Base-by-base conservation (phyloP, 2,113 vertebrate genomes). In the Odocoileus virginianus region DNA sequence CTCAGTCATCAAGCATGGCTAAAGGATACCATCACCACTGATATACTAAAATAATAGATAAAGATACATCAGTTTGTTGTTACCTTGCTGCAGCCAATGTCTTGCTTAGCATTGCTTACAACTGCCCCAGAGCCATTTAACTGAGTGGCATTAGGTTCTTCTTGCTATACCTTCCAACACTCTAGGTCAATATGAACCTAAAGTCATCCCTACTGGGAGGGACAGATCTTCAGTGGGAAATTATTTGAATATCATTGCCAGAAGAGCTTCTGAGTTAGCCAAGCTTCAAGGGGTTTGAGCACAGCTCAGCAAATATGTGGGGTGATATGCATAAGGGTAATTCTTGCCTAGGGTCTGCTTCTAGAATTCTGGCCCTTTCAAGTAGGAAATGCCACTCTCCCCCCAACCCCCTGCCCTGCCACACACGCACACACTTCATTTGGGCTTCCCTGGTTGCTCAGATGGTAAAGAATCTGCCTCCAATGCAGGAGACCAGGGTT, bases 31-130 rank as follows among this genome's bases (percentile, higher is more conserved):
- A 78, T 79, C 3, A 60, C 15, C 25, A 17, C 2, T 90, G 30
- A 93, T 96, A 93, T 47, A 93, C 33, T 84, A 61, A 93, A 74
- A 79, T 83, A 89, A 87, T 16, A 16, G 30, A 36, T 55, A 93
- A 92, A 50, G 30, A 43, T 71, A 67, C 27, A 95, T 79, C 16
- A 55, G 19, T 84, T 78, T 90, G 19, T 71, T 93, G 43, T 91
- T 84, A 87, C 25, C 52, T 92, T 19, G 33, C 87, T 64, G 60
- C 55, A 91, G 43, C 43, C 14, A 60, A 21, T 61, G 47, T 78
- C 28, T 93, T 87, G 14, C 12, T 58, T 79, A 95, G 54, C 25
- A 87, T 50, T 81, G 23, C 50, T 88, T 87, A 27, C 19, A 87
- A 58, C 45, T 86, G n/a, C 54, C 33, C 50, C 52, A 91, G 2